Conservation (phyloP, 2,888 invertebrate genomes). For the Drosophila neotestacea region DNA sequence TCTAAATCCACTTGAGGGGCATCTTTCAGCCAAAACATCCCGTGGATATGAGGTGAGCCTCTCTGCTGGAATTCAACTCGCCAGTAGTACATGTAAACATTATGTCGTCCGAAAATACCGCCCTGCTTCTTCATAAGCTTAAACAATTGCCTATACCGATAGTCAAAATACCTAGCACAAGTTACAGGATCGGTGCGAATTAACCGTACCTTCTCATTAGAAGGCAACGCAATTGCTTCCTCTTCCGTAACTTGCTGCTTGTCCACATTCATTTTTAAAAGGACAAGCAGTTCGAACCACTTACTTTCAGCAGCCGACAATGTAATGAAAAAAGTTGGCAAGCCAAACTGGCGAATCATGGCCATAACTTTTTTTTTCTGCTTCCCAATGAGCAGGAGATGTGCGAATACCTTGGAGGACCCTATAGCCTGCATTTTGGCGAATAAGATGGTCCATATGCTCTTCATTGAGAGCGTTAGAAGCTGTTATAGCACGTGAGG, state of each 20-base stretch:
- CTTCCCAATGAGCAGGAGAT: constrained; percentile 49
- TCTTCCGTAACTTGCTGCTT: neutral
- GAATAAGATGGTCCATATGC: neutral
- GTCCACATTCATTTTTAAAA: neutral
- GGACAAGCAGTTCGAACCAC: neutral
- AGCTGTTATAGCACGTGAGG: neutral
- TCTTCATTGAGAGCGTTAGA: neutral
- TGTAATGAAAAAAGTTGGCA: constrained; percentile 3
- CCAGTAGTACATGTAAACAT: constrained; percentile 18
- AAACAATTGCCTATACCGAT: neutral
- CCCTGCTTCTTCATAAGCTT: neutral
- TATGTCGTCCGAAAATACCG: neutral
- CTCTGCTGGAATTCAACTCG: constrained; percentile 12
- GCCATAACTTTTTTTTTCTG: constrained; percentile 30
- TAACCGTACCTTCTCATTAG: neutral
- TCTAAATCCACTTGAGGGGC: constrained; percentile 11
- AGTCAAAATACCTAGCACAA: neutral
- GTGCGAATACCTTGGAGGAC: constrained; percentile 26
- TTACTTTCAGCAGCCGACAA: constrained; percentile 13
- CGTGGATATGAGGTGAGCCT: neutral
- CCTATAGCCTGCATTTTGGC: neutral
- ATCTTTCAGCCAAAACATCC: neutral
- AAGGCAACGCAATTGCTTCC: neutral
- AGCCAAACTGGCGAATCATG: constrained; percentile 7
- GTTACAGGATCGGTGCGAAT: neutral